Conservation (phyloP, 2,113 vertebrate genomes). For the Hepsetus odoe region DNA sequence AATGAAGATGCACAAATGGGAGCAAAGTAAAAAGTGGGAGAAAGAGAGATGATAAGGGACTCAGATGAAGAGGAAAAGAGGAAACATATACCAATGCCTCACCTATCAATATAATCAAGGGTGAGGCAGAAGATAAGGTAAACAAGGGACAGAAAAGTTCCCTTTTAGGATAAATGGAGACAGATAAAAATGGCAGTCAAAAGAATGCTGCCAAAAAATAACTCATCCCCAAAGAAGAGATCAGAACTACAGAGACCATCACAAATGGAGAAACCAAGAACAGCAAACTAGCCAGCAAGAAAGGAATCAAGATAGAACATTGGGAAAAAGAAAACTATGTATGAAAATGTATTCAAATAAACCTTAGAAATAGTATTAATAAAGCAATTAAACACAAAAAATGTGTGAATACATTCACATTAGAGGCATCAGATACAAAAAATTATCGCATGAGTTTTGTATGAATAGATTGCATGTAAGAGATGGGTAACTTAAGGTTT, state of each 20-base stretch:
- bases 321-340: conserved; percentile 4
- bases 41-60: neutral
- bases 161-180: neutral
- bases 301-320: neutral
- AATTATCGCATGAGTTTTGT: conserved; percentile 27
- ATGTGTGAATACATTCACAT: too few species aligned
- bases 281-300: conserved; percentile 9
- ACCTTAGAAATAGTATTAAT: conserved; percentile 7
- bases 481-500: too few species aligned
- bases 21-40: neutral
- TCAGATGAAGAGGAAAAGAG: neutral
- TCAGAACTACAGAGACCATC: conserved; percentile 19
- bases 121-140: neutral
- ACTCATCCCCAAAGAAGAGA: conserved; percentile 27
- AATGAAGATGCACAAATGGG: conserved; percentile 6
- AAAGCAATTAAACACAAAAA: neutral
- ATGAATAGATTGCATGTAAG: conserved; percentile 39
- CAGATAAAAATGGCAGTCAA: neutral
- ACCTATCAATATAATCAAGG: too few species aligned
- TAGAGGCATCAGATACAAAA: conserved; percentile 1
- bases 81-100: too few species aligned
- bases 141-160: neutral
- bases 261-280: conserved; percentile 31
- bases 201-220: neutral
- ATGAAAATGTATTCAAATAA: neutral